These are phyloP conservation scores for Oryzaephilus surinamensis DNA, from an alignment of 1,140 invertebrate genomes.

Conservation along the genomic window DNA sequence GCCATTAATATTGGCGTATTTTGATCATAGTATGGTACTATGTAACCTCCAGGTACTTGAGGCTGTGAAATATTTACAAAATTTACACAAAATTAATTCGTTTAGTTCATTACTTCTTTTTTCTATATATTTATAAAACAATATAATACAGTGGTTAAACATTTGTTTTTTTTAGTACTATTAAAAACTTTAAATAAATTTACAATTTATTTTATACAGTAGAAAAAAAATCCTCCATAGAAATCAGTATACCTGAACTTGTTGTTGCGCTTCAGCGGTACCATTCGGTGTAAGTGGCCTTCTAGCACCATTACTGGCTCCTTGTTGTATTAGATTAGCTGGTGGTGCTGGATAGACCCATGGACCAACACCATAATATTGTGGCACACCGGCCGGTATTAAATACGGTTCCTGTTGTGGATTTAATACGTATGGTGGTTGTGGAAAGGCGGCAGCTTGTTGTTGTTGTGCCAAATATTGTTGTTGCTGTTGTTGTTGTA, in stretches of 20 bases:
- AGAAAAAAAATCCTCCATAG: slow-evolving; percentile 1
- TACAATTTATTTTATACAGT: no score
- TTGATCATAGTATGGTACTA: slow-evolving; percentile 49
- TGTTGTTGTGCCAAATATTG: slow-evolving; percentile 44
- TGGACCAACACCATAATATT: slow-evolving; percentile 69
- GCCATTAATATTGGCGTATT: slow-evolving; percentile 37
- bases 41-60: slow-evolving; percentile 48
- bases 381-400: slow-evolving; percentile 47
- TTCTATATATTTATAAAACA: not conserved
- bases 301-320: slow-evolving; percentile 48
- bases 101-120: no score
- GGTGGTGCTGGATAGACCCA: slow-evolving; percentile 77
- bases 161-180: not conserved
- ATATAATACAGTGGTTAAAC: not conserved
- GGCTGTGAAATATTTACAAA: slow-evolving; percentile 39
- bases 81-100: not conserved
- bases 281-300: slow-evolving; percentile 34
- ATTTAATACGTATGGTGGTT: slow-evolving; percentile 83
- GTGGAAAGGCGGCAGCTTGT: slow-evolving; percentile 57
- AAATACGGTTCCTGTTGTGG: slow-evolving; percentile 36
- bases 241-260: slow-evolving; percentile 29
- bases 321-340: slow-evolving; percentile 48
- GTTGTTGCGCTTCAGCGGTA: slow-evolving; percentile 31
- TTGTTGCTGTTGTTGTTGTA: slow-evolving; percentile 60
- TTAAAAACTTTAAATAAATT: not conserved